A percentile compares a stretch with the other conserved stretches of the same genome.
phyloP scores from a whole-genome alignment of 2,113 vertebrate genomes.

The Rhabdomys dilectus region DNA sequence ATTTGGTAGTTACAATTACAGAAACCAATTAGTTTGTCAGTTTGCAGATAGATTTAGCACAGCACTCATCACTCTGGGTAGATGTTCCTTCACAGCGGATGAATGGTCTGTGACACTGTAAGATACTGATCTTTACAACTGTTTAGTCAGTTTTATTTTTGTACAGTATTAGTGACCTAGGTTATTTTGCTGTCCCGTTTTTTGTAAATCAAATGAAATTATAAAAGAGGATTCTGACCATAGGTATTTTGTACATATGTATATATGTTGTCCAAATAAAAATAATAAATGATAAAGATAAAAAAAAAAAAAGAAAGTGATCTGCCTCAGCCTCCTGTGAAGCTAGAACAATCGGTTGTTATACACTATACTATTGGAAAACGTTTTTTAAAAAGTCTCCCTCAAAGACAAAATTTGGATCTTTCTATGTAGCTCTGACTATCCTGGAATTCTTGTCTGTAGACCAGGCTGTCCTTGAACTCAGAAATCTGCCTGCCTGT shows the following conservation, averaged over 20 bases:
- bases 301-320: too few species aligned
- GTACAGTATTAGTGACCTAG: conserved; percentile 92
- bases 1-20: conserved; percentile 82
- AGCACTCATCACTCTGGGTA: conserved; percentile 83
- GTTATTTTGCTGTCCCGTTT: conserved; percentile 93
- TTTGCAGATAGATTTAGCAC: conserved; percentile 84
- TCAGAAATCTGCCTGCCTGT: not conserved
- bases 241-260: conserved; percentile 90
- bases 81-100: conserved; percentile 86
- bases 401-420: not conserved
- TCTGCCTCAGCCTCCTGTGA: not conserved
- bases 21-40: conserved; percentile 83
- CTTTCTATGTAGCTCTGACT: not conserved
- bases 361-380: not conserved
- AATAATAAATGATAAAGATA: conserved; percentile 81
- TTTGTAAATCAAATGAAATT: conserved; percentile 92
- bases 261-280: conserved; percentile 92
- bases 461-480: not conserved
- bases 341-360: not conserved
- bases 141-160: conserved; percentile 92
- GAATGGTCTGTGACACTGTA: conserved; percentile 89
- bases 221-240: conserved; percentile 88
- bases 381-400: too few species aligned
- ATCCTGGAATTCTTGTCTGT: too few species aligned
- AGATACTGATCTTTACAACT: conserved; percentile 88